These are phyloP conservation scores for Danaus melanippus DNA, from an alignment of 1,140 invertebrate species.

Conservation along the genomic window DNA sequence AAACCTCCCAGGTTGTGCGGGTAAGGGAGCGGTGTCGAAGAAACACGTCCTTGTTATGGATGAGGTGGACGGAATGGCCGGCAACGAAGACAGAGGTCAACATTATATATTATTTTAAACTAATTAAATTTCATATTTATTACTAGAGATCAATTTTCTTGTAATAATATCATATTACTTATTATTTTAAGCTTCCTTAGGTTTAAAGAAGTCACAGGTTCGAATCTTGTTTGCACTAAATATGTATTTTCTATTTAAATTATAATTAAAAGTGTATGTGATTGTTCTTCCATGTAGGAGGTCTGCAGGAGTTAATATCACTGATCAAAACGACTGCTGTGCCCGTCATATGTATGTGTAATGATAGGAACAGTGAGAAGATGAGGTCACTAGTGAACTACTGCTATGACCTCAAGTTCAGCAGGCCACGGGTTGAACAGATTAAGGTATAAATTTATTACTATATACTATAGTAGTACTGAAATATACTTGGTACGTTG, in stretches of 20 bases:
- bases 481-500: no score
- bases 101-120: constrained; percentile 5
- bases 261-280: no score
- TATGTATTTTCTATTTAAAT: no score
- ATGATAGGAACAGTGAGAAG: constrained; percentile 95
- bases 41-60: constrained; percentile 98
- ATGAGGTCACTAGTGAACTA: constrained; percentile 95
- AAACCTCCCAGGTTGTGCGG: constrained; percentile 37
- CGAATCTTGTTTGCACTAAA: no score
- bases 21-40: constrained; percentile 68
- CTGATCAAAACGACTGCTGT: constrained; percentile 93
- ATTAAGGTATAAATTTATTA: constrained; percentile 79
- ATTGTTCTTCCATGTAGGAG: constrained; percentile 74
- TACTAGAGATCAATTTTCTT: neutral
- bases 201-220: no score
- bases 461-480: neutral
- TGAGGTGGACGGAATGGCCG: constrained; percentile 99
- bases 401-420: constrained; percentile 93
- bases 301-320: constrained; percentile 93
- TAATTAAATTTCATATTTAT: constrained; percentile 8
- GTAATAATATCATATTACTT: no score
- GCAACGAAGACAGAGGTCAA: constrained; percentile 93
- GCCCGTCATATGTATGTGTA: constrained; percentile 99
- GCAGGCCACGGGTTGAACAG: constrained; percentile 88
- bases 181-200: no score